Evolutionary conservation across 2,797 vertebrate species (phyloP).

Genomic region (Leuciscus waleckii): DNA sequence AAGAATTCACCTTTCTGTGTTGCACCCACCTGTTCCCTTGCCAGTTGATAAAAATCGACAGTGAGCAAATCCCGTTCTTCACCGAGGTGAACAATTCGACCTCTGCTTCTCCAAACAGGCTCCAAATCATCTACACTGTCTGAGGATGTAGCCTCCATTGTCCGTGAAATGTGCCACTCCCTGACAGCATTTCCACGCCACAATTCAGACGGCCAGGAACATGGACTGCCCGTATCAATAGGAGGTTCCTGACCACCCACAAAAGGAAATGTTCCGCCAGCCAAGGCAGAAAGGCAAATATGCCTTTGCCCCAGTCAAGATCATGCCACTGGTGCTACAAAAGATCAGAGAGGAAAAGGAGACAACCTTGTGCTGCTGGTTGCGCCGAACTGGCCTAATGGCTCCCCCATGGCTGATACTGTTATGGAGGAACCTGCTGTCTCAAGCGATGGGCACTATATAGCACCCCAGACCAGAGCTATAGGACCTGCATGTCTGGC

Average conservation of each 20-base stretch:
- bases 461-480: neutral
- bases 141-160: neutral
- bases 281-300: neutral
- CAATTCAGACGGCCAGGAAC: neutral
- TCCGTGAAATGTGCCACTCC: neutral
- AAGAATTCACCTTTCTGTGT: no score
- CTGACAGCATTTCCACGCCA: neutral
- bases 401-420: neutral
- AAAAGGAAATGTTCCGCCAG: neutral
- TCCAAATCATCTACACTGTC: neutral
- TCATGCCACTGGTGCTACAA: neutral
- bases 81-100: neutral
- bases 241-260: neutral
- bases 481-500: neutral
- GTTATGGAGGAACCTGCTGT: neutral
- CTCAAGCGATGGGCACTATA: neutral
- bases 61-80: fast-evolving
- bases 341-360: neutral
- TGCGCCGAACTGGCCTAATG: neutral
- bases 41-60: neutral
- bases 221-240: neutral
- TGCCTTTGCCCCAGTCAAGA: neutral
- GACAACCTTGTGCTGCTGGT: neutral
- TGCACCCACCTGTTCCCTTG: no score
- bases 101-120: no score